Evolutionary conservation across 2,797 vertebrate species (phyloP).

Genomic region (Anomalospiza imberbis): DNA sequence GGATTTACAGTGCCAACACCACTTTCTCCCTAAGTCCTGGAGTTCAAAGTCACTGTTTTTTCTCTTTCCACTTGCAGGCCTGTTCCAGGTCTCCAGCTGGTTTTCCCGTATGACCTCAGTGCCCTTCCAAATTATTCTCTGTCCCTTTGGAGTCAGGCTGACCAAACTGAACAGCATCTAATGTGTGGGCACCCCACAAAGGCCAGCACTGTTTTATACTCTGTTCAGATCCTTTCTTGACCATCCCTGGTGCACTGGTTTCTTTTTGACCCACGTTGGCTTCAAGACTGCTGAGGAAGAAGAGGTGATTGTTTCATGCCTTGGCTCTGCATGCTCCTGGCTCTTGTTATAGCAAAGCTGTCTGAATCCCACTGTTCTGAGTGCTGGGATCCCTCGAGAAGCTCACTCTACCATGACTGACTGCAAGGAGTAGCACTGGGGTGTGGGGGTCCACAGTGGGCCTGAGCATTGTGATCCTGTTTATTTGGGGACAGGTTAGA

Average conservation of each 20-base stretch:
- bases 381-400: not conserved
- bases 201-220: not conserved
- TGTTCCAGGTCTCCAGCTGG: not conserved
- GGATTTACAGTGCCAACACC: not conserved
- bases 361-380: not conserved
- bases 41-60: not conserved
- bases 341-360: not conserved
- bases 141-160: not conserved
- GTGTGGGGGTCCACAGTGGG: not conserved
- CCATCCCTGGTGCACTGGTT: not conserved
- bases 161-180: not conserved
- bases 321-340: not conserved
- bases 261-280: not conserved
- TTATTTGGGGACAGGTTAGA: not conserved
- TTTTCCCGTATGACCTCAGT: not conserved
- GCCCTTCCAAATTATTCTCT: not conserved
- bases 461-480: not conserved
- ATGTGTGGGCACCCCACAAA: accelerated
- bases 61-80: not conserved
- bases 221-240: not conserved
- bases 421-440: not conserved
- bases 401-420: not conserved
- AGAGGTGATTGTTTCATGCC: not conserved
- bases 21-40: not conserved
- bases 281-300: not conserved